Conservation (phyloP, 2,113 vertebrate genomes). For the Chlamydotis undulata region DNA sequence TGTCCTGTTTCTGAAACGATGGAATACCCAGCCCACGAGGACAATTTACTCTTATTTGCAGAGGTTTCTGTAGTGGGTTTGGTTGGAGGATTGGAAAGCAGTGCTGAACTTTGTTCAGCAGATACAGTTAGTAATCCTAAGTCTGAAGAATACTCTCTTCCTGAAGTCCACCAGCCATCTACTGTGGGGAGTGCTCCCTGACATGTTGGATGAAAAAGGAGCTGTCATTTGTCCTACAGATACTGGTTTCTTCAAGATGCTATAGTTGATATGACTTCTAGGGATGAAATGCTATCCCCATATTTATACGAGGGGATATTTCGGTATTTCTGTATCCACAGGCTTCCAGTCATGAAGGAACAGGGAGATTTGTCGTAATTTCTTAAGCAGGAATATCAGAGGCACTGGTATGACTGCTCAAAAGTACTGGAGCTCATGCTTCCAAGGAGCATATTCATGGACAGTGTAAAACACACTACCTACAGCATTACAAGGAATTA, state of each 20-base stretch:
- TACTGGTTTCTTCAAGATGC: neutral
- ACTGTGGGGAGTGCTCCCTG: neutral
- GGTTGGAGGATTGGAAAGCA: neutral
- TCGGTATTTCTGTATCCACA: neutral
- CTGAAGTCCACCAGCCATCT: neutral
- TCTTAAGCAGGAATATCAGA: neutral
- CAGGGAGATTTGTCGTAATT: neutral
- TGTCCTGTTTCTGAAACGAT: neutral
- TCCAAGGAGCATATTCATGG: neutral
- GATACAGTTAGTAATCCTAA: neutral
- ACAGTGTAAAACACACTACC: neutral
- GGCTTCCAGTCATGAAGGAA: neutral
- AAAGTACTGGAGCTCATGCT: neutral
- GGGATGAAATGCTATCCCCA: neutral
- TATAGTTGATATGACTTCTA: neutral
- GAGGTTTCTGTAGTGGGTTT: neutral
- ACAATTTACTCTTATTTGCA: neutral
- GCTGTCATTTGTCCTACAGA: neutral
- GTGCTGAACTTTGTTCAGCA: neutral
- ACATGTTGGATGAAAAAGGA: neutral
- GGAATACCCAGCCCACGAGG: neutral
- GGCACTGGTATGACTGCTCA: neutral
- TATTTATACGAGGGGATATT: neutral
- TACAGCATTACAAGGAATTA: neutral
- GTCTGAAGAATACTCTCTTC: neutral